Conservation (phyloP, 2,113 vertebrate genomes). For the Microcebus griseorufus region DNA sequence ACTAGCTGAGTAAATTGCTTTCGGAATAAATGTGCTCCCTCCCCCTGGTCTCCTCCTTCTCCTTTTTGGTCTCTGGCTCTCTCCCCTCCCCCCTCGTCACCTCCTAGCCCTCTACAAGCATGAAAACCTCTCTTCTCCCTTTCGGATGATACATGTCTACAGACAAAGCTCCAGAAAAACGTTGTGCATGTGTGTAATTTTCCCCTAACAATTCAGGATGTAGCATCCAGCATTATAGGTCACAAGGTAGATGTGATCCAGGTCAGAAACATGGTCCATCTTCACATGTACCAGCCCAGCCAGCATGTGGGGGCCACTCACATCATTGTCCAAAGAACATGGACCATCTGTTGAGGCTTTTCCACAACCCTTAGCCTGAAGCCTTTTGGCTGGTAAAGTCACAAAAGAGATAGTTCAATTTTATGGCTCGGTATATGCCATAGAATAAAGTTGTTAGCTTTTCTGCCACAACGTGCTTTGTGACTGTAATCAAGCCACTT, state of each 20-base stretch:
- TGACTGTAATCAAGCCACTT: neutral
- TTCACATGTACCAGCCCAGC: neutral
- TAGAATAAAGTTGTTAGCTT: neutral
- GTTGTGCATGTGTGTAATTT: neutral
- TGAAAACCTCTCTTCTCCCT: neutral
- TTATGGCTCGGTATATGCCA: neutral
- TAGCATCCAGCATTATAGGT: neutral
- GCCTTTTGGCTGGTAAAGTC: neutral
- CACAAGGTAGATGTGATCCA: neutral
- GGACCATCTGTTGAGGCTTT: neutral
- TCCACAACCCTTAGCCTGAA: neutral
- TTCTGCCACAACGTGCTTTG: neutral
- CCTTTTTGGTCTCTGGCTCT: neutral
- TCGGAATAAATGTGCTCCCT: conserved; percentile 2
- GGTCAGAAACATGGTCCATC: neutral
- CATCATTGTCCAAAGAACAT: neutral
- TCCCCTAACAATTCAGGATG: neutral
- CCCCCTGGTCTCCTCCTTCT: neutral
- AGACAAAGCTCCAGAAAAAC: neutral
- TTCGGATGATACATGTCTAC: neutral
- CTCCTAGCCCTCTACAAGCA: neutral
- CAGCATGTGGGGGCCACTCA: neutral
- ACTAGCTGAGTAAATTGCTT: conserved; percentile 23
- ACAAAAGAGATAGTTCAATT: neutral
- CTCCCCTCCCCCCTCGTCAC: neutral